phyloP scores from a whole-genome alignment of 2,797 vertebrate genomes.

The Clarias platycephalus region DNA sequence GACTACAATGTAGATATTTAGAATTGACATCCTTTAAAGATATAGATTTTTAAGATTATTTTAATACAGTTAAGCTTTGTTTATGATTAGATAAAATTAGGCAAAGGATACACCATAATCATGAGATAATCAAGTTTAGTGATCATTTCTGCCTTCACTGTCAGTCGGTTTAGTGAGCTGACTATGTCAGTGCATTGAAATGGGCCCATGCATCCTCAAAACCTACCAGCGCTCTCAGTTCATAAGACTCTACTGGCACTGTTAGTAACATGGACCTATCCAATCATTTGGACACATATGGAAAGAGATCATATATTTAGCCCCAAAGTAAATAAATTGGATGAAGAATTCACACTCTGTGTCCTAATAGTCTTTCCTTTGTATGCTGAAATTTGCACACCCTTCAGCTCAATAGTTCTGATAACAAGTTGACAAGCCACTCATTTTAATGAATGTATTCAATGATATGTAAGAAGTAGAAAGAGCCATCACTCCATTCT shows the following conservation, averaged over 20 bases:
- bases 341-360: constrained; percentile 14
- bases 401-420: constrained; percentile 4
- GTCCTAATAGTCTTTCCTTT: constrained; percentile 3
- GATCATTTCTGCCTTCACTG: constrained; percentile 38
- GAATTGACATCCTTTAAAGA: constrained; percentile 42
- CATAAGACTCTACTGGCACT: constrained; percentile 59
- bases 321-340: constrained; percentile 23
- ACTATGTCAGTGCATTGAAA: constrained; percentile 45
- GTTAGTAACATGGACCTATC: constrained; percentile 37
- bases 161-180: constrained; percentile 38
- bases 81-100: constrained; percentile 57
- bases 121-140: constrained; percentile 43
- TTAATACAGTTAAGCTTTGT: constrained; percentile 47
- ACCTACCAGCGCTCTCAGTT: constrained; percentile 59
- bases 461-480: constrained; percentile 13
- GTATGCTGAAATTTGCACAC: constrained; percentile 1
- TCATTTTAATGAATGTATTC: constrained; percentile 36
- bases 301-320: constrained; percentile 22
- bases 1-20: constrained; percentile 47
- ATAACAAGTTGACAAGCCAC: constrained; percentile 13
- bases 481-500: constrained; percentile 38
- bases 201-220: constrained; percentile 36
- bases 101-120: constrained; percentile 58
- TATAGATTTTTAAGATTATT: constrained; percentile 48
- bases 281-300: constrained; percentile 44